phyloP scores from a whole-genome alignment of 2,888 invertebrate species.

The Coleophora flavipennella region DNA sequence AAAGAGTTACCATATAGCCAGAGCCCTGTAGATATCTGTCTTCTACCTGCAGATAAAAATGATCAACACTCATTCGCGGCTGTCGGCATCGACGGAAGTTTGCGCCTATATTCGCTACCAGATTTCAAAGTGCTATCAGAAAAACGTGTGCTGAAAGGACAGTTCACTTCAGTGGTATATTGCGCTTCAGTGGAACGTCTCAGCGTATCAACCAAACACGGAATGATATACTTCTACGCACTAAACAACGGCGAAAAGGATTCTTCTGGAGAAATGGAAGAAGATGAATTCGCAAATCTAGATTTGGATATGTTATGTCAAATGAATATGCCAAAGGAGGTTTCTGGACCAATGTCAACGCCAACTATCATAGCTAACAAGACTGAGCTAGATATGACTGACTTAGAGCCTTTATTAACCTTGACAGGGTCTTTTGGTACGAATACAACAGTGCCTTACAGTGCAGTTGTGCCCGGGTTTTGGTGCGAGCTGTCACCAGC shows the following conservation, averaged over 20 bases:
- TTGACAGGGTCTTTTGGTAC: constrained; percentile 83
- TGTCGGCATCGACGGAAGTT: constrained; percentile 82
- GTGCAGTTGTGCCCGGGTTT: constrained; percentile 92
- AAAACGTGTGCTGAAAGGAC: constrained; percentile 77
- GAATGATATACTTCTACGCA: constrained; percentile 87
- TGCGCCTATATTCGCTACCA: constrained; percentile 81
- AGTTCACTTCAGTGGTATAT: constrained; percentile 87
- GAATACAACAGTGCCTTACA: constrained; percentile 74
- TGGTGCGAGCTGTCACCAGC: constrained; percentile 96
- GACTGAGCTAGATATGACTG: constrained; percentile 67
- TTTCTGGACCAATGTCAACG: constrained; percentile 37
- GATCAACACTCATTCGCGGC: constrained; percentile 78
- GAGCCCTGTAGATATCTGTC: constrained; percentile 78
- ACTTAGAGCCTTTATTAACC: constrained; percentile 78
- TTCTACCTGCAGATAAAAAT: constrained; percentile 72
- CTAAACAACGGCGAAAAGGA: constrained; percentile 82
- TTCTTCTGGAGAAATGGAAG: constrained; percentile 80
- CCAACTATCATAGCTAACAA: constrained; percentile 73
- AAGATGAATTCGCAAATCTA: constrained; percentile 73
- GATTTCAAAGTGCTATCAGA: constrained; percentile 79
- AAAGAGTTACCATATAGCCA: constrained; percentile 76
- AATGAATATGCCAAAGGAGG: constrained; percentile 49
- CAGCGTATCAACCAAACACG: constrained; percentile 86
- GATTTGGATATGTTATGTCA: constrained; percentile 40
- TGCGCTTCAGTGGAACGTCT: constrained; percentile 91